Evolutionary conservation across 2,113 vertebrate species (phyloP).

Genomic region (Laterallus jamaicensis): DNA sequence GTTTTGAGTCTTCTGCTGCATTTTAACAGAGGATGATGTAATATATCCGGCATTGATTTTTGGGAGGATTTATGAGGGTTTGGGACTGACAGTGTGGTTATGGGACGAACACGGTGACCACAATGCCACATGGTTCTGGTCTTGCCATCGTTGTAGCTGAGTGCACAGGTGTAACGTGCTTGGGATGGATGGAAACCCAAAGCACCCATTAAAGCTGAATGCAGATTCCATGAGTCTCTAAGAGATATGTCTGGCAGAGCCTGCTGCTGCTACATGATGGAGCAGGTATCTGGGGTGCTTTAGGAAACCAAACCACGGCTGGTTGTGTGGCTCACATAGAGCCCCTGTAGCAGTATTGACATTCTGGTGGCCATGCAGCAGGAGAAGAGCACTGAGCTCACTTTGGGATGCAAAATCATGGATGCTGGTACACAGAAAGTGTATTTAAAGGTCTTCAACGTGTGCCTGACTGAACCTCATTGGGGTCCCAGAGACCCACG

Average conservation of each 20-base stretch:
- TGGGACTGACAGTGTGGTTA: neutral
- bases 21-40: neutral
- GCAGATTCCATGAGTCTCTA: neutral
- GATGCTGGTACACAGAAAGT: rapidly evolving
- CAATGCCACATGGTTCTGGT: neutral
- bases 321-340: neutral
- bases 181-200: neutral
- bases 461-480: neutral
- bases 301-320: neutral
- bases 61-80: neutral
- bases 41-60: neutral
- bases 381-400: neutral
- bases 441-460: neutral
- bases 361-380: neutral
- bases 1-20: neutral
- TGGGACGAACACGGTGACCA: neutral
- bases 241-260: neutral
- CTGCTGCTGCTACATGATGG: rapidly evolving
- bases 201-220: neutral
- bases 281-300: rapidly evolving
- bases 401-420: neutral
- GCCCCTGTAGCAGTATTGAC: rapidly evolving
- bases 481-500: neutral
- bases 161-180: neutral
- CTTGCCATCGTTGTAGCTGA: neutral